Percentiles rank a stretch among this genome's conserved stretches.
phyloP scores from a whole-genome alignment of 1,140 invertebrate genomes.

The Kradibia gibbosae region DNA sequence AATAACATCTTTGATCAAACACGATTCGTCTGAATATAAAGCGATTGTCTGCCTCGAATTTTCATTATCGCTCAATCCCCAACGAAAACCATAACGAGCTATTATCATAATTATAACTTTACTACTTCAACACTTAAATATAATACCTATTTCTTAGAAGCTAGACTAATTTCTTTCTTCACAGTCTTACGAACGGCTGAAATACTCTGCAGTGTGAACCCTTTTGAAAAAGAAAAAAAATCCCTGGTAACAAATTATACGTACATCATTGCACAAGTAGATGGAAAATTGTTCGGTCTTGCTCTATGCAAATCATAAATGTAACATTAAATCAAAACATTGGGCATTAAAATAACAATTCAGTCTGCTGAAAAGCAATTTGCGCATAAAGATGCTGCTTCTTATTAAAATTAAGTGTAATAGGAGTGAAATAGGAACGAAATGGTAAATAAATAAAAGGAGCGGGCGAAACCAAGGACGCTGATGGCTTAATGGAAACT shows the following conservation, averaged over 20 bases:
- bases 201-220: background rate
- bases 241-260: background rate
- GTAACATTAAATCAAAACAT: background rate
- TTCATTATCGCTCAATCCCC: background rate
- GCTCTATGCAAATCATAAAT: background rate
- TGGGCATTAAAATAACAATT: background rate
- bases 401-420: constrained; percentile 32
- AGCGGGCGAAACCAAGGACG: background rate
- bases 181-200: background rate
- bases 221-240: too few species aligned
- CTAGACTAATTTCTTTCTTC: background rate
- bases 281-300: background rate
- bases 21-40: background rate
- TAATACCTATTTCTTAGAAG: background rate
- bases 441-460: background rate
- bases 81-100: background rate
- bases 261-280: too few species aligned
- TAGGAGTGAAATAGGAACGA: constrained; percentile 13
- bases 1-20: constrained; percentile 11
- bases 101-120: background rate
- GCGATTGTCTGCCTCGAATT: background rate
- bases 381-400: background rate
- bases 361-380: background rate
- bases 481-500: constrained; percentile 30
- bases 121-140: background rate